These are phyloP conservation scores for Thinocorus orbignyianus DNA, from an alignment of 2,113 vertebrate species.

Conservation along the genomic window DNA sequence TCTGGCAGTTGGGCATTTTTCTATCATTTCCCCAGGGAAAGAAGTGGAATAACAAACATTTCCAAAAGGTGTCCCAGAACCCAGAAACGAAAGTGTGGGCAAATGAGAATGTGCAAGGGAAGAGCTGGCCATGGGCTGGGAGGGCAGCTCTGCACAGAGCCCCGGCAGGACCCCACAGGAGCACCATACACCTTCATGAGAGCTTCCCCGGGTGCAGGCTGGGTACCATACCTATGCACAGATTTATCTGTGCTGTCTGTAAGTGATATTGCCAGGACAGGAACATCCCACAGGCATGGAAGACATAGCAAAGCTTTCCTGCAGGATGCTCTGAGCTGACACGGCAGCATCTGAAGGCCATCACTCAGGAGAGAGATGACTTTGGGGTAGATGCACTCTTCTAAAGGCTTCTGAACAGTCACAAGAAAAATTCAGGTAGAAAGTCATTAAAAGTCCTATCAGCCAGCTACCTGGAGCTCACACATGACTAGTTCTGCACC, in stretches of 20 bases:
- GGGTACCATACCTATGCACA: not conserved
- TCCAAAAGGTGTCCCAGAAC: not conserved
- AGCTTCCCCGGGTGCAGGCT: fast-evolving
- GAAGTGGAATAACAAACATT: not conserved
- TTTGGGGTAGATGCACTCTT: not conserved
- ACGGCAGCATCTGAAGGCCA: not conserved
- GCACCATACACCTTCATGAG: too few species aligned
- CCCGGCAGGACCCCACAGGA: not conserved
- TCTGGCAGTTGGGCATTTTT: not conserved
- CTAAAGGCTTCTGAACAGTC: not conserved
- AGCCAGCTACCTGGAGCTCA: not conserved
- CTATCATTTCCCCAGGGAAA: not conserved
- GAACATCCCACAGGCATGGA: fast-evolving
- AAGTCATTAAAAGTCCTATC: not conserved
- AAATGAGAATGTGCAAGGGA: not conserved
- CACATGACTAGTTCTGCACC: not conserved
- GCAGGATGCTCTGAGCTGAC: not conserved
- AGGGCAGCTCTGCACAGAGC: not conserved
- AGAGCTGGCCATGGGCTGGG: not conserved
- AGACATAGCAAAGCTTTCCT: not conserved
- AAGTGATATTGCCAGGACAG: not conserved
- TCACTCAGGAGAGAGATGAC: not conserved
- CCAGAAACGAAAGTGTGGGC: fast-evolving
- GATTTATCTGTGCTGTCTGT: not conserved
- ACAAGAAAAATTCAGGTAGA: not conserved